Evolutionary conservation across 2,113 vertebrate species (phyloP).

Genomic region (Opisthocomus hoazin): DNA sequence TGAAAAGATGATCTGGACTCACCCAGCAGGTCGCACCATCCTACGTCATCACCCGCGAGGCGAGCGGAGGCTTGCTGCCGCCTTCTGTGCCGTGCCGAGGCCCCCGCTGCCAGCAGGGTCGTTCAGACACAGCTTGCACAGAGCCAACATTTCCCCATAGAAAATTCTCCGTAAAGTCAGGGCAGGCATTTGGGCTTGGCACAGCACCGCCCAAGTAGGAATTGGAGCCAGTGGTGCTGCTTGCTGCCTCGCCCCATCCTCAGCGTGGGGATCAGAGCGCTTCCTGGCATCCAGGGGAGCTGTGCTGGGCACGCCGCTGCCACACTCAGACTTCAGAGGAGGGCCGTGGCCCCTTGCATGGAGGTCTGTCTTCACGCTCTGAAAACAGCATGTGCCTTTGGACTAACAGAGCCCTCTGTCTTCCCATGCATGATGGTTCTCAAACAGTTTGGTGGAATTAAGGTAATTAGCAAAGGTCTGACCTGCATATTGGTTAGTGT

Average conservation of each 20-base stretch:
- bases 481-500: background rate
- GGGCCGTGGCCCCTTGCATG: too few relatives aligned
- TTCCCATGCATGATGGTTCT: background rate
- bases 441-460: background rate
- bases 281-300: background rate
- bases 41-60: fast-evolving
- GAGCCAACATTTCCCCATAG: background rate
- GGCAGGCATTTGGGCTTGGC: background rate
- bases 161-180: background rate
- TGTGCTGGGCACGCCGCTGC: background rate
- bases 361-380: background rate
- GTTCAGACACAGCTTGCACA: background rate
- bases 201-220: background rate
- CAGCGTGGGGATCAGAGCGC: background rate
- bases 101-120: background rate
- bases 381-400: background rate
- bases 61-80: background rate
- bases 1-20: background rate
- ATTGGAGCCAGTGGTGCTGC: background rate
- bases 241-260: background rate
- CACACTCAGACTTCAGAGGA: fast-evolving
- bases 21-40: background rate
- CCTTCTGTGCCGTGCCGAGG: background rate
- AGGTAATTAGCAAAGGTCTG: background rate
- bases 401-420: background rate